Percentiles rank a stretch among this genome's conserved stretches.
phyloP scores from a whole-genome alignment of 1,140 invertebrate species.

The Lepeophtheirus salmonis region DNA sequence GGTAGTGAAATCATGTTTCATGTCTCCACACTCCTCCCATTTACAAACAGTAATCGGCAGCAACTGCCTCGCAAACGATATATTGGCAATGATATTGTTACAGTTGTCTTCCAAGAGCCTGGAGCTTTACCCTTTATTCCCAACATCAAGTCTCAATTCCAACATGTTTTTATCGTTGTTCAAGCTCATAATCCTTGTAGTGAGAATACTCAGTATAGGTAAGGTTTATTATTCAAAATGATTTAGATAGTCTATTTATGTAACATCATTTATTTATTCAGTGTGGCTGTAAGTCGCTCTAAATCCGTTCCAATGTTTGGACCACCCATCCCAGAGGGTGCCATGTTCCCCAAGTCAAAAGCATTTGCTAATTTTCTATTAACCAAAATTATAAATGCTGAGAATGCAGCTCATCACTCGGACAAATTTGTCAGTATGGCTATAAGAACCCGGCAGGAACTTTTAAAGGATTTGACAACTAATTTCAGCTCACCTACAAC shows the following conservation, averaged over 20 bases:
- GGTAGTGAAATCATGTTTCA: slow-evolving; percentile 84
- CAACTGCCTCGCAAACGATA: slow-evolving; percentile 69
- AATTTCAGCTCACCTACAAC: slow-evolving; percentile 63
- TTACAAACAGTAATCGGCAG: slow-evolving; percentile 59
- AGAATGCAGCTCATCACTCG: slow-evolving; percentile 59
- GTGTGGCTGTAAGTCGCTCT: slow-evolving; percentile 73
- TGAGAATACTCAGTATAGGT: slow-evolving; percentile 64
- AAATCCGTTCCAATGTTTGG: slow-evolving; percentile 91
- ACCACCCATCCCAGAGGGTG: slow-evolving; percentile 65
- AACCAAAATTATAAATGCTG: slow-evolving; percentile 89
- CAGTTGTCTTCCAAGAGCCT: slow-evolving; percentile 86
- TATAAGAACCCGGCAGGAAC: slow-evolving; percentile 81
- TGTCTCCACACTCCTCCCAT: slow-evolving; percentile 77
- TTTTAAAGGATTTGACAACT: slow-evolving; percentile 65
- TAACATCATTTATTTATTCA: slow-evolving; percentile 26
- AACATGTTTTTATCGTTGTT: slow-evolving; percentile 93
- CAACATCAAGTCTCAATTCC: slow-evolving; percentile 82
- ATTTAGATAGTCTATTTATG: slow-evolving; percentile 4
- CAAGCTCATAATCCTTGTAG: slow-evolving; percentile 71
- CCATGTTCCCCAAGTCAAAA: slow-evolving; percentile 65
- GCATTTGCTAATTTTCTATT: slow-evolving; percentile 78
- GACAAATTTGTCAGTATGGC: slow-evolving; percentile 96
- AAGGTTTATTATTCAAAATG: slow-evolving; percentile 20
- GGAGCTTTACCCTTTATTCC: slow-evolving; percentile 80
- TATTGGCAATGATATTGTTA: slow-evolving; percentile 89